phyloP scores from a whole-genome alignment of 1,140 invertebrate genomes.

The Protaetia brevitarsis region DNA sequence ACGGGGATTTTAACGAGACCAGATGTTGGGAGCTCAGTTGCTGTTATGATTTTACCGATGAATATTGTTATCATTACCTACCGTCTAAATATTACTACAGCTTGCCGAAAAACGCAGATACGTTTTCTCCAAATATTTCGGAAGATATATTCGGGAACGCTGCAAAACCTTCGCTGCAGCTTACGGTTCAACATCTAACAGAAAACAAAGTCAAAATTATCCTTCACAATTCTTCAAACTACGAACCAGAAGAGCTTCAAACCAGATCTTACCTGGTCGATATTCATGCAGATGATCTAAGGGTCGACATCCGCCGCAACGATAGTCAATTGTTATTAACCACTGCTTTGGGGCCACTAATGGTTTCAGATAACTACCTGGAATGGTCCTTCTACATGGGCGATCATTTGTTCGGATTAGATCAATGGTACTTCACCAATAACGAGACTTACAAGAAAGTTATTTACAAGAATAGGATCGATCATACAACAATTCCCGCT shows the following conservation, averaged over 20 bases:
- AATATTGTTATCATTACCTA: constrained; percentile 39
- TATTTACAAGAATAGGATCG: constrained; percentile 41
- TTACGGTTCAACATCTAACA: constrained; percentile 23
- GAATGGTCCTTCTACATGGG: constrained; percentile 48
- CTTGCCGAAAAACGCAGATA: background rate
- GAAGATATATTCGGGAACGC: constrained; percentile 22
- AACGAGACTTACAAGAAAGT: constrained; percentile 38
- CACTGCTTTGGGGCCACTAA: constrained; percentile 47
- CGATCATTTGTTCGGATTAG: constrained; percentile 42
- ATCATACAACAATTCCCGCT: constrained; percentile 38
- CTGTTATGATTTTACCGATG: constrained; percentile 36
- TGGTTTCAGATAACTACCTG: constrained; percentile 49
- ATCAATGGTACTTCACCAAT: constrained; percentile 30
- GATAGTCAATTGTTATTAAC: constrained; percentile 38
- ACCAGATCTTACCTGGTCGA: constrained; percentile 22
- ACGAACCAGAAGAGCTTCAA: background rate
- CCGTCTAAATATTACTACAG: constrained; percentile 38
- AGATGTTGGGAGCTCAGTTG: constrained; percentile 35
- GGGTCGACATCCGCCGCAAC: constrained; percentile 30
- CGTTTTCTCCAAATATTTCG: background rate
- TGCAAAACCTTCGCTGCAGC: background rate
- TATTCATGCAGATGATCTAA: constrained; percentile 17
- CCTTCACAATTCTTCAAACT: background rate
- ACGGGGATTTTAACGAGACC: constrained; percentile 25
- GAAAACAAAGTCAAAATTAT: constrained; percentile 26